Evolutionary conservation across 2,113 vertebrate species (phyloP).

Genomic region (Genyomyrus donnyi): DNA sequence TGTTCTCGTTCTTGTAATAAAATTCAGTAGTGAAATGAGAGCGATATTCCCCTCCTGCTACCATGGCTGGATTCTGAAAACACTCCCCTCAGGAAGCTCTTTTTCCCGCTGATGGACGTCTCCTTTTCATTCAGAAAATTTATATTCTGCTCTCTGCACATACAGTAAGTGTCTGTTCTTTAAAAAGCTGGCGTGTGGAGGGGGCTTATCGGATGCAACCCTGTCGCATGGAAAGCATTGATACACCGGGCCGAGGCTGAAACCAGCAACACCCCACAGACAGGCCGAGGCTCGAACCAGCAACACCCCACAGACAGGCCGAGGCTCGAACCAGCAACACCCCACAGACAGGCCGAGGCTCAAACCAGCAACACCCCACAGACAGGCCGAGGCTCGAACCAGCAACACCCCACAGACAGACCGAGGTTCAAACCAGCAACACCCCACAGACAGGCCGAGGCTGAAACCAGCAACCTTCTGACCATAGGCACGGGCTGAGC

Average conservation of each 20-base stretch:
- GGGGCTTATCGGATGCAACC: conserved; percentile 27
- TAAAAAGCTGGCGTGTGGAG: conserved; percentile 9
- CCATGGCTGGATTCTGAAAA: background rate
- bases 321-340: no score
- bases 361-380: no score
- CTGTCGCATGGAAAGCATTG: background rate
- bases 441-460: no score
- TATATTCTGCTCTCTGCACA: conserved; percentile 6
- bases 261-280: no score
- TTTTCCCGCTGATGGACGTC: background rate
- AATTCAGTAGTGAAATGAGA: background rate
- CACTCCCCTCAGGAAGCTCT: background rate
- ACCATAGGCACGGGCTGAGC: no score
- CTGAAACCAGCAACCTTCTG: no score
- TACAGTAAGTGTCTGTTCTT: background rate
- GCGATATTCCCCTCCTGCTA: background rate
- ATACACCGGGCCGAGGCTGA: background rate
- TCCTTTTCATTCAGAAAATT: conserved; percentile 23
- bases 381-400: no score
- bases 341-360: no score
- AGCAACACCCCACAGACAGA: no score
- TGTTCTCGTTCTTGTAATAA: background rate
- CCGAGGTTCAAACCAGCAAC: no score
- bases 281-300: no score
- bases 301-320: no score